phyloP scores from a whole-genome alignment of 2,888 invertebrate genomes.

The Ormyrus pomaceus region DNA sequence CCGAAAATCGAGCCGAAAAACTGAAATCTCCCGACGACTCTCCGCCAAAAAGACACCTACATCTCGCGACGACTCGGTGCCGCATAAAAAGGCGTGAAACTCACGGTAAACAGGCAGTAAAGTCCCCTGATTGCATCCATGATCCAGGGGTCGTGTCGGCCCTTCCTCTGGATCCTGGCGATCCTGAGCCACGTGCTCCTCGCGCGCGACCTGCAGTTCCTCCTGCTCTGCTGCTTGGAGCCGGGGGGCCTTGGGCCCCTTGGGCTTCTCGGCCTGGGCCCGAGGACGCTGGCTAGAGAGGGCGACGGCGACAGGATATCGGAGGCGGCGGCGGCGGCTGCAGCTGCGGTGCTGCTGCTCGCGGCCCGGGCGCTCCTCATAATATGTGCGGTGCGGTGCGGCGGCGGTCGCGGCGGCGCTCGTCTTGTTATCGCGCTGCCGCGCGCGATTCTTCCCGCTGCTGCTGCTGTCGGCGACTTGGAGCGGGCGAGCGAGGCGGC shows the following conservation, averaged over 20 bases:
- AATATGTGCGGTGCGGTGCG: slow-evolving; percentile 16
- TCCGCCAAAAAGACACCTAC: not conserved
- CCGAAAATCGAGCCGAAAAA: too few relatives aligned
- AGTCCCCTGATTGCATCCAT: slow-evolving; percentile 70
- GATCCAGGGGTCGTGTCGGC: slow-evolving; percentile 62
- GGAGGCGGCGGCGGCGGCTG: not conserved
- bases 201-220: too few relatives aligned
- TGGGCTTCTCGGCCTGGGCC: not conserved
- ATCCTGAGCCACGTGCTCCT: slow-evolving; percentile 57
- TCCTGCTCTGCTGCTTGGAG: too few relatives aligned
- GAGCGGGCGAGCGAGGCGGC: too few relatives aligned
- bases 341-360: not conserved
- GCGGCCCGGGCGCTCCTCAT: slow-evolving; percentile 36
- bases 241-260: not conserved
- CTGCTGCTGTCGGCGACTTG: not conserved
- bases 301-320: not conserved
- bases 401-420: slow-evolving; percentile 8
- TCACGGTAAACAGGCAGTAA: slow-evolving; percentile 69
- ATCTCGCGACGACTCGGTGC: too few relatives aligned
- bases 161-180: slow-evolving; percentile 58
- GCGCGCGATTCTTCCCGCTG: not conserved
- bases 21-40: not conserved
- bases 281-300: too few relatives aligned
- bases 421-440: not conserved
- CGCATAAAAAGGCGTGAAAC: slow-evolving; percentile 44